These are phyloP conservation scores for Euglossa dilemma DNA, from an alignment of 1,140 invertebrate species.

Conservation along the genomic window DNA sequence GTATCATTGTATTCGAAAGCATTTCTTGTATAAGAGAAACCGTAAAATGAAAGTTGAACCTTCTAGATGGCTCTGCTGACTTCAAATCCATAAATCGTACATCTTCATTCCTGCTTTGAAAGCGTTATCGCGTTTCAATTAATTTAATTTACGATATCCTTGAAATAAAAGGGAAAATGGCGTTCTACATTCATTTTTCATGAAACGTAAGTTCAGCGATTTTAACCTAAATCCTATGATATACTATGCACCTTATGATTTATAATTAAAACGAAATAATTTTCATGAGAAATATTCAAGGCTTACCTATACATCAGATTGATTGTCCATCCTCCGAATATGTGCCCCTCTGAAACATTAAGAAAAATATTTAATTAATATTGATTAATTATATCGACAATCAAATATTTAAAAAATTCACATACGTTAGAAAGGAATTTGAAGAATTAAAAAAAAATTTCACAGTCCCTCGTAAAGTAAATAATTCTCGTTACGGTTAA, in stretches of 20 bases:
- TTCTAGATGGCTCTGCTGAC: not conserved
- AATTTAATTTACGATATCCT: not conserved
- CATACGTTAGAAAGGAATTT: not conserved
- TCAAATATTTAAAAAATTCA: not conserved
- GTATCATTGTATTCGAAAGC: not conserved
- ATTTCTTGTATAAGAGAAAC: too few species aligned
- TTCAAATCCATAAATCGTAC: not conserved
- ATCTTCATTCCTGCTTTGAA: too few species aligned
- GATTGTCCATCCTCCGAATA: constrained; percentile 61
- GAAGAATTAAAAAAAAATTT: not conserved
- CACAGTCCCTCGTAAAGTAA: not conserved
- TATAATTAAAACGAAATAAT: not conserved
- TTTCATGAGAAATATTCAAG: not conserved
- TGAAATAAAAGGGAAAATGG: not conserved
- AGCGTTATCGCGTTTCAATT: not conserved
- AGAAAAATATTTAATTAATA: constrained; percentile 1
- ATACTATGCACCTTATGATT: too few species aligned
- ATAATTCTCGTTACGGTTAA: not conserved
- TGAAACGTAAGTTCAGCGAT: not conserved
- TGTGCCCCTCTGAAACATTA: constrained; percentile 53
- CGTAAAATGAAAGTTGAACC: not conserved
- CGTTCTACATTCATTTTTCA: not conserved
- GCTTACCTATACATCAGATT: constrained; percentile 62
- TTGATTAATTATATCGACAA: not conserved
- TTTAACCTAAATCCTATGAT: too few species aligned